These are phyloP conservation scores for Phortica okadai DNA, from an alignment of 2,888 invertebrate genomes.

Conservation along the genomic window DNA sequence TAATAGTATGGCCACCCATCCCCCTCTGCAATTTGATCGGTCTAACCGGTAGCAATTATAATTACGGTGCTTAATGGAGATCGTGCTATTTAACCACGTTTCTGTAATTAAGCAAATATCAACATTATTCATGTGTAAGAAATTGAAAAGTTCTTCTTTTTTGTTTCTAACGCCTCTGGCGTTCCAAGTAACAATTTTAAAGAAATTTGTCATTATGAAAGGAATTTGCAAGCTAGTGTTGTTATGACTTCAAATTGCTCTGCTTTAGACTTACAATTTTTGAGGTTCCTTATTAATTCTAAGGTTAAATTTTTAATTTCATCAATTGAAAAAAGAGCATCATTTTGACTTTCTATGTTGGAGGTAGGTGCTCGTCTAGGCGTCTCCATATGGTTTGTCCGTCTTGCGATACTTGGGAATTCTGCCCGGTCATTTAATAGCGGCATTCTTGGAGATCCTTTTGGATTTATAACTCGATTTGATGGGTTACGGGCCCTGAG, in stretches of 20 bases:
- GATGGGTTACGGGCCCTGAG: neutral
- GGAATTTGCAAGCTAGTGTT: conserved; percentile 37
- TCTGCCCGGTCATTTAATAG: conserved; percentile 9
- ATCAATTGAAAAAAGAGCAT: neutral
- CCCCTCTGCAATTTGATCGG: conserved; percentile 16
- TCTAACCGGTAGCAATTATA: too few species aligned
- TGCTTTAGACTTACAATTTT: too few species aligned
- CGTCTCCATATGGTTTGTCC: neutral
- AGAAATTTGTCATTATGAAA: conserved; percentile 32
- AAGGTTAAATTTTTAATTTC: conserved; percentile 32
- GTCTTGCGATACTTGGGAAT: conserved; percentile 23
- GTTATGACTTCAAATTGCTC: conserved; percentile 40
- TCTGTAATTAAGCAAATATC: conserved; percentile 10
- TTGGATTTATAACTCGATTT: neutral
- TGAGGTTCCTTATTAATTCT: too few species aligned
- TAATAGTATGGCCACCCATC: neutral
- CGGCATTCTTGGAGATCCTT: neutral
- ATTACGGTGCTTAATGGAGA: too few species aligned
- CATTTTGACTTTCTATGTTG: neutral
- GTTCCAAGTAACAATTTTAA: conserved; percentile 35
- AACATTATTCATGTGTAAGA: conserved; percentile 18
- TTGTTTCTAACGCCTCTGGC: too few species aligned
- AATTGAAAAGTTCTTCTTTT: neutral
- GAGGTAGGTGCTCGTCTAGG: neutral
- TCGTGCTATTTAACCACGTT: too few species aligned